phyloP scores from a whole-genome alignment of 1,140 invertebrate genomes.

The Paralvinella palmiformis region DNA sequence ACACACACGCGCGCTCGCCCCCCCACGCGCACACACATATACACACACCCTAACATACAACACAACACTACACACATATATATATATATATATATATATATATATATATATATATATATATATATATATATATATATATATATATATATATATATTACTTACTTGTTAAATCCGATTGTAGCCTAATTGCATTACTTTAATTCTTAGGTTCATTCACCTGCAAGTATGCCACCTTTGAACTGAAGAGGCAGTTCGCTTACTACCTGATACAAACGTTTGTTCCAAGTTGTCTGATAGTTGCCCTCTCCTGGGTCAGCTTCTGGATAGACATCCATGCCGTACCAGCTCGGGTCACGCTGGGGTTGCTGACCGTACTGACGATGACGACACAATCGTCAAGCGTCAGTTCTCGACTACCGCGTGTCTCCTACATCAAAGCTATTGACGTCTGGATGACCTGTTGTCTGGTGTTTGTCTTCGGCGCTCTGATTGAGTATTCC shows the following conservation, averaged over 20 bases:
- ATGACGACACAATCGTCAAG: conserved; percentile 13
- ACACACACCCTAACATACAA: neutral
- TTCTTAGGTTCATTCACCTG: neutral
- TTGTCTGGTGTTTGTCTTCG: conserved; percentile 98
- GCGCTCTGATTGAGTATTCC: conserved; percentile 92
- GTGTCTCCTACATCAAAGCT: conserved; percentile 53
- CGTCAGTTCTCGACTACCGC: conserved; percentile 21
- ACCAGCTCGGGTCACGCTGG: conserved; percentile 14
- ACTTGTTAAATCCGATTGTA: neutral
- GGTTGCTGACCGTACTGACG: conserved; percentile 52
- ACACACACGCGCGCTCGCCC: neutral
- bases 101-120: neutral
- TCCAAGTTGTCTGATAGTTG: conserved; percentile 67
- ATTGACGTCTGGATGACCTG: conserved; percentile 97
- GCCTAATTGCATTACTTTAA: neutral
- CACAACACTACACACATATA: neutral
- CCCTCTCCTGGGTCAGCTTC: conserved; percentile 19
- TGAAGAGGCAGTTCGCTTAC: conserved; percentile 58
- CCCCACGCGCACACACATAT: neutral
- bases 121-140: neutral
- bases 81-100: neutral
- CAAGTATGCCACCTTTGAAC: neutral
- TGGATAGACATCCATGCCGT: conserved; percentile 19
- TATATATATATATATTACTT: neutral
- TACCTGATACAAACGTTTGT: conserved; percentile 85